Conservation (phyloP, 2,888 invertebrate genomes). For the Cecidostiba fungosa region DNA sequence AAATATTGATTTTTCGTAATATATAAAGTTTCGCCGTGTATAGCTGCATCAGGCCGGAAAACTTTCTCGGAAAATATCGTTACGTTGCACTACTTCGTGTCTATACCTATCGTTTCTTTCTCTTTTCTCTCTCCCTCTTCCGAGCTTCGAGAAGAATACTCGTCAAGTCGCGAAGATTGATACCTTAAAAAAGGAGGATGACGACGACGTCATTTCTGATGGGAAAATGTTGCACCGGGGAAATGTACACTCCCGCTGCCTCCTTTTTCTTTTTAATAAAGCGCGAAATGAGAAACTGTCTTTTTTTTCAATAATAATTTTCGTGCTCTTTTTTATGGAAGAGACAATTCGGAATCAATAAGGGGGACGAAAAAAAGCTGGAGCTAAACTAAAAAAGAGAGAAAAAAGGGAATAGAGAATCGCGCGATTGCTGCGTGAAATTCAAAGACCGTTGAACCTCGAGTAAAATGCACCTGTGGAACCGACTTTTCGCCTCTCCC, state of each 20-base stretch:
- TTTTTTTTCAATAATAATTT: background rate
- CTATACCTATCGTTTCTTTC: conserved; percentile 4
- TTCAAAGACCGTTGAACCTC: conserved; percentile 52
- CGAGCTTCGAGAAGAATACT: conserved; percentile 29
- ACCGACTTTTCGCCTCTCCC: conserved; percentile 15
- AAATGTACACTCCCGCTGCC: background rate
- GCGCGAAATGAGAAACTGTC: background rate
- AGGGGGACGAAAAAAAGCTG: background rate
- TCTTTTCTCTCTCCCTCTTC: background rate
- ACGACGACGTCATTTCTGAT: background rate
- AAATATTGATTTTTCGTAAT: conserved; percentile 63
- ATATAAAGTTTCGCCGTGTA: conserved; percentile 51
- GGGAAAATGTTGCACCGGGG: conserved; percentile 1
- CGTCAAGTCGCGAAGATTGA: conserved; percentile 35
- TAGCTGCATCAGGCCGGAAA: conserved; percentile 8
- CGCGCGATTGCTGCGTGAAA: conserved; percentile 19
- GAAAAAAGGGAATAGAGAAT: background rate
- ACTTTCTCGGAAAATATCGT: conserved; percentile 53
- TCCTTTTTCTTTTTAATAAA: background rate
- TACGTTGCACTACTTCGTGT: conserved; percentile 17
- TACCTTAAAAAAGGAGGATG: conserved; percentile 28
- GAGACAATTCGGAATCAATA: background rate
- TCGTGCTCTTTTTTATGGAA: background rate
- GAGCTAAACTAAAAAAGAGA: background rate
- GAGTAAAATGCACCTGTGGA: conserved; percentile 2